Evolutionary conservation across 2,888 invertebrate genomes (phyloP), one percentile per base, ranked within the genome.

Genomic region (Liposcelis brunnea): DNA sequence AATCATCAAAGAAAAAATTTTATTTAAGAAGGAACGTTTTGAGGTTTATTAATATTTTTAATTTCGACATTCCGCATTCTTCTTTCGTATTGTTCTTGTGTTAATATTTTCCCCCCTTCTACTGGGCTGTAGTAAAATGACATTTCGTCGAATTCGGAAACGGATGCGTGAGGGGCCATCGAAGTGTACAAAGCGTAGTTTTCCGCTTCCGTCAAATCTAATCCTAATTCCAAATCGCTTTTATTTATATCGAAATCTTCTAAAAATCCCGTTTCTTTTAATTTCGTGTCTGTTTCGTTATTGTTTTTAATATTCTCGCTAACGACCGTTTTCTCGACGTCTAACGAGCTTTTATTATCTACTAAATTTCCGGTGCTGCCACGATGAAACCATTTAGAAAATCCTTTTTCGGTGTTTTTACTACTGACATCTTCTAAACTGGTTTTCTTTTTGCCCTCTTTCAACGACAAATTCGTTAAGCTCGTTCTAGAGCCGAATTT

Each of bases 181-280:
- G 81, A 78, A 55, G 85, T 87, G 54, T 89, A 89, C 48, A 89
- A 61, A 31, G 87, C 87, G 60, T 84, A 87, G 58, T 87, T 83
- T 56, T 89, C 89, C 1, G 85, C 87, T 53, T 87, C 86, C 0
- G 86, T 86, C 26, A 87, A 62, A 53, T 84, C 85, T 36, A 79
- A 60, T 47, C 75, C 73, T 35, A 63, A 61, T 55, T 66, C 65
- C 21, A 64, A 6, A 35, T 35, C 46, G 7, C 53, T 53, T 26
- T 44, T 45, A 34, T 47, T 47, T 48, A 49, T 47, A 40, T 49
- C 47, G 35, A 26, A 14, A 34, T 45, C 33, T 11, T 45, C 48
- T 12, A 26, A 26, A 26, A 26, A 26, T 8, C 26, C 26, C 5
- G 26, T 26, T 40, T 40, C 40, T 11, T 40, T 40, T 3, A 14